Conservation (phyloP, 2,888 invertebrate species). For the Eretmocerus hayati region DNA sequence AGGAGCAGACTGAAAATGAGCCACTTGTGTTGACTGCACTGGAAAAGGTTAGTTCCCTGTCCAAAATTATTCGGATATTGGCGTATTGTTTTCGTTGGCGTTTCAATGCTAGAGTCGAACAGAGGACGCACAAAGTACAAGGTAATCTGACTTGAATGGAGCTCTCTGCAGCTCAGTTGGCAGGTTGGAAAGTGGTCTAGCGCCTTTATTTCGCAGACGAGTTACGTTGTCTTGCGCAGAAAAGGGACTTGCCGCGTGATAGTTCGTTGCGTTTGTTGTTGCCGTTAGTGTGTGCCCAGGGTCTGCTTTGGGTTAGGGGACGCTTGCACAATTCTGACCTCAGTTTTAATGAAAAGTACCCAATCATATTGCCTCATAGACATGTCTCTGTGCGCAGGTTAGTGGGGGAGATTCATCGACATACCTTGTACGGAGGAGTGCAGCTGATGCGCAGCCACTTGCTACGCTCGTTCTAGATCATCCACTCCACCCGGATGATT, state of each 20-base stretch:
- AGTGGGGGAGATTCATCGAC: background rate
- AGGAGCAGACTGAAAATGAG: background rate
- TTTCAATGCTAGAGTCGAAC: background rate
- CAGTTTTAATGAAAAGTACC: too few relatives aligned
- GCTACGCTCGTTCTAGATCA: background rate
- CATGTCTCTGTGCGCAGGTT: too few relatives aligned
- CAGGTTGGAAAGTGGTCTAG: background rate
- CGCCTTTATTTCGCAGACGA: background rate
- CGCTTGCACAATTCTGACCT: background rate
- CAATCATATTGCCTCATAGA: too few relatives aligned
- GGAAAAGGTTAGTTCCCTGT: too few relatives aligned
- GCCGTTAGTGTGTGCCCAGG: background rate
- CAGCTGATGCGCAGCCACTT: background rate
- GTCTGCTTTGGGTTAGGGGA: background rate
- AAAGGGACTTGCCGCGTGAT: background rate
- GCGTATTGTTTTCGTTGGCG: background rate
- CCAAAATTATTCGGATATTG: background rate
- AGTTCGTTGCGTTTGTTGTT: background rate
- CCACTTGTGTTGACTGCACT: background rate
- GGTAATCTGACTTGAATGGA: too few relatives aligned
- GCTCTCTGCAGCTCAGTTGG: too few relatives aligned
- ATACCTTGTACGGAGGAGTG: background rate
- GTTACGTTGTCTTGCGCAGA: background rate
- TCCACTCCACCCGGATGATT: background rate
- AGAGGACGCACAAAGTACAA: too few relatives aligned